phyloP scores from a whole-genome alignment of 2,797 vertebrate genomes.

The Eulemur albifrons region DNA sequence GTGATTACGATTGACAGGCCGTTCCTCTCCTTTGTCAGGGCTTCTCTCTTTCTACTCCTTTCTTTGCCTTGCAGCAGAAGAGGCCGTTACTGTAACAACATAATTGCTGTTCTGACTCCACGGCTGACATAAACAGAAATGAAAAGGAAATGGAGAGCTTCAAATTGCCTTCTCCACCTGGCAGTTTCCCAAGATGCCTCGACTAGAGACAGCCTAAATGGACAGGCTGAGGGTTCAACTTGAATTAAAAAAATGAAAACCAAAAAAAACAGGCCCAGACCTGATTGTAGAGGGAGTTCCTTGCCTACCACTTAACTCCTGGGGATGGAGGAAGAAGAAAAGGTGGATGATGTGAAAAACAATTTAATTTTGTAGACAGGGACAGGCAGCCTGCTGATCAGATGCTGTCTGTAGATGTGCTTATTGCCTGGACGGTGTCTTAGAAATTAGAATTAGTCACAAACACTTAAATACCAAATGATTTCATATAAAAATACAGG shows the following conservation, averaged over 20 bases:
- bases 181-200: background rate
- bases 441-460: background rate
- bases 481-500: background rate
- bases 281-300: background rate
- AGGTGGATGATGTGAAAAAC: background rate
- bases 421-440: background rate
- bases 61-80: background rate
- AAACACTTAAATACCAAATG: background rate
- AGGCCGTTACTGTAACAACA: background rate
- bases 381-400: background rate
- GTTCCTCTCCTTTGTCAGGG: background rate
- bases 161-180: background rate
- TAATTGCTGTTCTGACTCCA: background rate
- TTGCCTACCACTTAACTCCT: background rate
- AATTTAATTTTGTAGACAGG: background rate
- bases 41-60: background rate
- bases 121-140: background rate
- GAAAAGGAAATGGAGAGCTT: background rate
- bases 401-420: too few species aligned
- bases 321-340: background rate
- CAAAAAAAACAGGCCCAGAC: background rate
- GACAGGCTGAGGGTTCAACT: background rate
- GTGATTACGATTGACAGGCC: fast-evolving
- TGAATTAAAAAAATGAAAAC: background rate
- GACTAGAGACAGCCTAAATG: background rate